Percentiles rank a stretch among this genome's conserved stretches.
These are phyloP conservation scores for Philereme vetulata DNA, from an alignment of 2,888 invertebrate genomes.

Conservation along the genomic window DNA sequence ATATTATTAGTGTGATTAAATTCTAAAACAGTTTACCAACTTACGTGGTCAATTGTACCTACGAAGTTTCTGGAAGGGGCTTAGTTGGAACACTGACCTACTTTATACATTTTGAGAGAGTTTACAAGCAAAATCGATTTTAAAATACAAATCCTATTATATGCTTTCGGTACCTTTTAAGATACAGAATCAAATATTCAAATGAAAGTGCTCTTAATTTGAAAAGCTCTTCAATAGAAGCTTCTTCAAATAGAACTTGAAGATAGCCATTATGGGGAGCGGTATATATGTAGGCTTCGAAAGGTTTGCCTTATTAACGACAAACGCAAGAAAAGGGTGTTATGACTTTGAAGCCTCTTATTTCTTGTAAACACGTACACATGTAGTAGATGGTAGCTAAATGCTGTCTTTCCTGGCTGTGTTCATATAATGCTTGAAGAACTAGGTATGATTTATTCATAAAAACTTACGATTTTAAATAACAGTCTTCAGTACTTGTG, in stretches of 20 bases:
- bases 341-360: no score
- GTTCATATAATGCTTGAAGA: no score
- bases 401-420: no score
- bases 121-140: constrained; percentile 23
- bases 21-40: no score
- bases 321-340: not conserved
- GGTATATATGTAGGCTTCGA: not conserved
- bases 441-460: no score
- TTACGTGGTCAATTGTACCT: not conserved
- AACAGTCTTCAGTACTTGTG: no score
- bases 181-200: constrained; percentile 7
- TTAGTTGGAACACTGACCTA: constrained; percentile 13
- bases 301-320: not conserved
- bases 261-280: not conserved
- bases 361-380: no score
- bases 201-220: constrained; percentile 6
- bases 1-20: no score
- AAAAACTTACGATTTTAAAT: no score
- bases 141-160: constrained; percentile 25
- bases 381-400: no score
- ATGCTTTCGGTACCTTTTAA: constrained; percentile 1
- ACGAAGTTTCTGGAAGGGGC: constrained; percentile 11
- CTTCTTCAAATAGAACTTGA: not conserved
- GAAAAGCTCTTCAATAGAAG: not conserved
- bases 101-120: constrained; percentile 28